Evolutionary conservation across 1,140 invertebrate species (phyloP).

Genomic region (Muscidifurax raptorellus): DNA sequence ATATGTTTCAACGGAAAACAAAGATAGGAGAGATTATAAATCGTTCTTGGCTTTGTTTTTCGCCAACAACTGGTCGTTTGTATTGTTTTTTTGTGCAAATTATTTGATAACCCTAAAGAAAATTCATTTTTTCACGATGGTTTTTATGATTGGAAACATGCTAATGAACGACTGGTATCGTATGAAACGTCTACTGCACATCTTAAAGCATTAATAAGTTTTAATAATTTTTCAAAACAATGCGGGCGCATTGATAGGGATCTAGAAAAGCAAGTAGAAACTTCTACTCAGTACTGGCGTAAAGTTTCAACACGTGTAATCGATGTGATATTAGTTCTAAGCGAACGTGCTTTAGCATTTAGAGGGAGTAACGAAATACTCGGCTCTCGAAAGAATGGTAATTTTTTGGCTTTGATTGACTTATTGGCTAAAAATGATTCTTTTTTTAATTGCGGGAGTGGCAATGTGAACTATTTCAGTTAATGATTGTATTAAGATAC

Average conservation of each 20-base stretch:
- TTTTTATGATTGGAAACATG: neutral
- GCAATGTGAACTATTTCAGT: conserved; percentile 9
- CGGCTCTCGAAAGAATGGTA: conserved; percentile 6
- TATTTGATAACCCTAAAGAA: too few relatives aligned
- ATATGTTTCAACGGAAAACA: too few relatives aligned
- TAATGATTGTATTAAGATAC: neutral
- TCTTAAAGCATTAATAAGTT: too few relatives aligned
- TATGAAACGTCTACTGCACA: too few relatives aligned
- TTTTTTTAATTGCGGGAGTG: conserved; percentile 25
- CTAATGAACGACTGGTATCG: too few relatives aligned
- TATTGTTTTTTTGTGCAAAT: too few relatives aligned
- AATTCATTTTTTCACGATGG: too few relatives aligned
- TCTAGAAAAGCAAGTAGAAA: neutral
- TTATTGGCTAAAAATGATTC: neutral
- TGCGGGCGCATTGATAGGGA: neutral
- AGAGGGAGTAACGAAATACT: neutral
- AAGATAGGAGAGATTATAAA: too few relatives aligned
- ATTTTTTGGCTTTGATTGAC: conserved; percentile 12
- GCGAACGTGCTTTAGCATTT: conserved; percentile 25
- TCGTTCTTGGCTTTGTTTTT: too few relatives aligned
- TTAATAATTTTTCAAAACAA: neutral
- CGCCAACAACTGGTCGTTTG: too few relatives aligned
- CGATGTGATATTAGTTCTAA: conserved; percentile 23
- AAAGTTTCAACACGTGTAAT: conserved; percentile 5
- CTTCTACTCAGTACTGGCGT: neutral